phyloP scores from a whole-genome alignment of 2,888 invertebrate genomes.

The Drosophila cognata region DNA sequence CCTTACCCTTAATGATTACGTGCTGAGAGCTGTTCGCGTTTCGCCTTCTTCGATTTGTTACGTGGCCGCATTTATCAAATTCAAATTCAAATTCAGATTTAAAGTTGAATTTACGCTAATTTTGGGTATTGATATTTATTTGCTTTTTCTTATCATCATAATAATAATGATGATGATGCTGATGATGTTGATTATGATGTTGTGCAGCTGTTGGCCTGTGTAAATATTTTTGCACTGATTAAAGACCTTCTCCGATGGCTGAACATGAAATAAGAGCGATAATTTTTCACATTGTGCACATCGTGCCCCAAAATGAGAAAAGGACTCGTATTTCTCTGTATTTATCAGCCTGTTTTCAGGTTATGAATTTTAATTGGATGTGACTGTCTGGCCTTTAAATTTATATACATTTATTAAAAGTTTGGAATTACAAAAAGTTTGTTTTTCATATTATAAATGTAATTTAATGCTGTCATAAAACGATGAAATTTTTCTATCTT shows the following conservation, averaged over 20 bases:
- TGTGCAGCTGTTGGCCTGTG: constrained; percentile 33
- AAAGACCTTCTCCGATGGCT: constrained; percentile 49
- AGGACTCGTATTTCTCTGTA: constrained; percentile 23
- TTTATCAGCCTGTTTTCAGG: constrained; percentile 21
- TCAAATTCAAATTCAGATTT: constrained; percentile 44
- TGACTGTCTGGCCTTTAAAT: constrained; percentile 12
- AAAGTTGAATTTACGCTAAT: constrained; percentile 49
- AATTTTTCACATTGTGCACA: constrained; percentile 39
- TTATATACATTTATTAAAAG: constrained; percentile 1
- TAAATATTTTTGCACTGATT: constrained; percentile 58
- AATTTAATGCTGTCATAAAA: neutral
- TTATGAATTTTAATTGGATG: constrained; percentile 38
- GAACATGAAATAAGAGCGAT: constrained; percentile 27
- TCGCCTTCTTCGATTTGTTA: constrained; percentile 38
- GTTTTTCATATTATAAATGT: neutral
- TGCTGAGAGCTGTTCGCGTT: constrained; percentile 27
- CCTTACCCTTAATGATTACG: constrained; percentile 21
- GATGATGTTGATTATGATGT: neutral
- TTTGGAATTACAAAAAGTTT: constrained; percentile 17
- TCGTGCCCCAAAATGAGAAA: neutral
- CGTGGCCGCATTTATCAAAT: constrained; percentile 61
- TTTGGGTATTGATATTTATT: constrained; percentile 64
- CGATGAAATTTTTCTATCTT: neutral
- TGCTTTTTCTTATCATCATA: constrained; percentile 22
- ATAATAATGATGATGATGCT: neutral